Conservation (phyloP, 1,140 invertebrate genomes). For the Drosophila grimshawi region DNA sequence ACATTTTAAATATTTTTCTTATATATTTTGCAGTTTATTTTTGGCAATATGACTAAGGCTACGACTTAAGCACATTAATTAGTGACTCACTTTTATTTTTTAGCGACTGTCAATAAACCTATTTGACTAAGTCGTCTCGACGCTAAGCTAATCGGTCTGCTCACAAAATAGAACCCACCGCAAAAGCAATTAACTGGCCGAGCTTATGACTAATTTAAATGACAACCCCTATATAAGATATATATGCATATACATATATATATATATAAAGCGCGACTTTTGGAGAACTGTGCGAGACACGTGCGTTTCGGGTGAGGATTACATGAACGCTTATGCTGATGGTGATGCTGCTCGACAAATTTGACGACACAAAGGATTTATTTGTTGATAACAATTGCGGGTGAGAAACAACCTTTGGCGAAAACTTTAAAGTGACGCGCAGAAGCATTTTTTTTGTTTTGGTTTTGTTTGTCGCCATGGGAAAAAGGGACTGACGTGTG, state of each 20-base stretch:
- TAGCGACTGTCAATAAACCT: neutral
- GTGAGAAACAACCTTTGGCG: conserved; percentile 27
- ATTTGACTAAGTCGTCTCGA: neutral
- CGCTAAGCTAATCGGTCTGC: neutral
- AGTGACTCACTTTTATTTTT: neutral
- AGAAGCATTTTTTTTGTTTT: conserved; percentile 35
- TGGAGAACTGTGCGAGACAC: conserved; percentile 52
- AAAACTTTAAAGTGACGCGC: conserved; percentile 68
- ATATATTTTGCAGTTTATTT: no score
- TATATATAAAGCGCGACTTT: conserved; percentile 42
- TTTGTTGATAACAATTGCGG: conserved; percentile 77
- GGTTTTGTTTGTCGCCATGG: neutral
- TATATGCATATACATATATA: neutral
- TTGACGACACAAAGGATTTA: conserved; percentile 84
- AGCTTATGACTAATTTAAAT: conserved; percentile 74
- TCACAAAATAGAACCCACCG: conserved; percentile 9
- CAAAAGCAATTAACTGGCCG: conserved; percentile 59
- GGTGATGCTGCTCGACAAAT: conserved; percentile 65
- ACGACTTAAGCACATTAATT: no score
- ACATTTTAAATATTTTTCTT: no score
- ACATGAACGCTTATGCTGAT: conserved; percentile 56
- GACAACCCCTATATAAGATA: conserved; percentile 27
- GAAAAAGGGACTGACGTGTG: conserved; percentile 52
- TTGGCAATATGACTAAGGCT: no score
- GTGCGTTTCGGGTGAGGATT: conserved; percentile 70